A percentile compares a stretch with the other conserved stretches of the same genome.
Evolutionary conservation across 2,113 vertebrate genomes (phyloP).

Genomic region (Cercopithecus mona): DNA sequence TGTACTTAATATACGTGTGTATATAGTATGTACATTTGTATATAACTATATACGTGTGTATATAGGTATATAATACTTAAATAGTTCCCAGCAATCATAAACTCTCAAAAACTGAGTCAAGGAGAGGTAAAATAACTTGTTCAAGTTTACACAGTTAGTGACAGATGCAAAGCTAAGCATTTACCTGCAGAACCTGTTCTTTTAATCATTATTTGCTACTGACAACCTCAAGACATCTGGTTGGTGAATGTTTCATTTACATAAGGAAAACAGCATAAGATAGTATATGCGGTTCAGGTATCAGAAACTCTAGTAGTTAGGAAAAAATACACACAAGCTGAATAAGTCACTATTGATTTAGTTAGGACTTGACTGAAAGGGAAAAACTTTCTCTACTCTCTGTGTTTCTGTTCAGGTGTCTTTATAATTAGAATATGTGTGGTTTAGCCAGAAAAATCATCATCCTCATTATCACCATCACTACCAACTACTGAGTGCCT

Average conservation of each 20-base stretch:
- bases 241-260: background rate
- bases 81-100: no score
- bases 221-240: background rate
- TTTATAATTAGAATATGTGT: no score
- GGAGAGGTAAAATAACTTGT: background rate
- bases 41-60: no score
- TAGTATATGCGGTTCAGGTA: background rate
- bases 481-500: background rate
- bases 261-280: background rate
- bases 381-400: background rate
- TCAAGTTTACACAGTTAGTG: background rate
- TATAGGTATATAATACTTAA: no score
- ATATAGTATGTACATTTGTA: no score
- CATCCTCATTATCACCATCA: background rate
- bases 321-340: background rate
- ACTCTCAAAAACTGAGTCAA: background rate
- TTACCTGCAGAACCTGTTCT: background rate
- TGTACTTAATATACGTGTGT: no score
- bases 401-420: background rate
- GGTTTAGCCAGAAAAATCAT: background rate
- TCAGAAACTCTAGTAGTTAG: background rate
- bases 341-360: background rate
- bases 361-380: background rate
- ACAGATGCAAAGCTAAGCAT: background rate
- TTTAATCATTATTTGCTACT: background rate